Conservation (phyloP, 1,140 invertebrate genomes). For the Portunus trituberculatus region DNA sequence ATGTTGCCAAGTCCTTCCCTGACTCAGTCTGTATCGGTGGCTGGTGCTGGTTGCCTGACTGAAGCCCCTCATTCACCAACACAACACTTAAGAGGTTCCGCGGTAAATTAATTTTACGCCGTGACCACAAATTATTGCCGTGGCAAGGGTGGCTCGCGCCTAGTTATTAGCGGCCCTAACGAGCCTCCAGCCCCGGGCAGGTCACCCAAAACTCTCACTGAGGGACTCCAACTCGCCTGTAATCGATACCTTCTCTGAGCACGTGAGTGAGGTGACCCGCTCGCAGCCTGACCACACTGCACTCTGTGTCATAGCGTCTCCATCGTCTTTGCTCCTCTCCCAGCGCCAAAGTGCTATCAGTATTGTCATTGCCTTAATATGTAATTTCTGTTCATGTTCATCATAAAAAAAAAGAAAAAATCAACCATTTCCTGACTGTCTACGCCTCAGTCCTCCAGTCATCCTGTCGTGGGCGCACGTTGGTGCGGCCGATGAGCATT, state of each 20-base stretch:
- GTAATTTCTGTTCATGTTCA: background rate
- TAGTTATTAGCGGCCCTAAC: background rate
- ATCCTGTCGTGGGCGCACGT: background rate
- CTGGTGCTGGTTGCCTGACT: background rate
- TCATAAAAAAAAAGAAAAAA: too few species aligned
- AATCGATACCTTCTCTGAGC: slow-evolving; percentile 52
- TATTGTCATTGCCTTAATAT: background rate
- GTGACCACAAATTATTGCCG: slow-evolving; percentile 31
- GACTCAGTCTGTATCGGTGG: background rate
- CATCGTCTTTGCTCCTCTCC: background rate
- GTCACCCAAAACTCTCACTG: slow-evolving; percentile 36
- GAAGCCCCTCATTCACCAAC: background rate
- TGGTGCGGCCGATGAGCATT: background rate
- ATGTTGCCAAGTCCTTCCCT: background rate
- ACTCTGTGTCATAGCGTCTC: background rate
- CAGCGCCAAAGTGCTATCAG: background rate
- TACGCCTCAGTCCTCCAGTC: background rate
- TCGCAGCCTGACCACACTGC: background rate
- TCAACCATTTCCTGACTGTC: background rate
- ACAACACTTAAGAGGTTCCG: slow-evolving; percentile 21
- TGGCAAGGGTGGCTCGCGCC: background rate
- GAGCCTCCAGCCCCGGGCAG: background rate
- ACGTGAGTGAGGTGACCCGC: slow-evolving; percentile 54
- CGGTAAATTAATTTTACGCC: background rate
- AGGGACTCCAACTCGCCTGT: slow-evolving; percentile 48